Evolutionary conservation across 2,888 invertebrate genomes (phyloP), one percentile per base, ranked within the genome.

Genomic region (Dexiosoma caninum): DNA sequence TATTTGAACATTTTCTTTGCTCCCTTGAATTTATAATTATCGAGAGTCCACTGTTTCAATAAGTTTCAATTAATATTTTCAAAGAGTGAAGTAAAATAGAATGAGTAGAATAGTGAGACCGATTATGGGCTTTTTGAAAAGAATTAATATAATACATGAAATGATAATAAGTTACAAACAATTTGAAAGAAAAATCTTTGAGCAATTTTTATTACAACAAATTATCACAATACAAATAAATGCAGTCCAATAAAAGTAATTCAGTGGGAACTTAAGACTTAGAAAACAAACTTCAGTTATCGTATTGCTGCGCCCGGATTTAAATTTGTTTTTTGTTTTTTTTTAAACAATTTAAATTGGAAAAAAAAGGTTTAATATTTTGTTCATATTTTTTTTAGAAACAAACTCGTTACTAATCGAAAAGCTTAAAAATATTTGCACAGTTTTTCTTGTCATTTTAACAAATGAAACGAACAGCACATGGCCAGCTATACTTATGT

Each of bases 231-330:
- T n/a, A n/a, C n/a, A n/a, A n/a, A n/a, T n/a, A n/a, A n/a, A n/a
- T n/a, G n/a, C n/a, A n/a, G n/a, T n/a, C n/a, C n/a, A n/a, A n/a
- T n/a, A n/a, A n/a, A n/a, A n/a, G n/a, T n/a, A n/a, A n/a, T 2
- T 12, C 8, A 30, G n/a, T 3, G 4, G 32, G 42, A 75, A 75
- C 75, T 42, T 59, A 75, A 67, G 75, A 75, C 44, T 76, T 69
- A 35, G 8, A 19, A 37, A 69, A 53, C 53, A 55, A 53, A 76
- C 69, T 53, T 53, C 14, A 35, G 1, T 16, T 44, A 10, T 1
- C 0, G 3, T 0, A 57, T 6, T 21, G n/a, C 4, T 49, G 49
- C 12, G 37, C 10, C 42, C 30, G 49, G n/a, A 55, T 40, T 69
- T n/a, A 51, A 71, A 60, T 51, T n/a, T n/a, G n/a, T n/a, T 46